Percentiles rank a stretch among this genome's conserved stretches.
Conservation (phyloP, 2,797 vertebrate species). For the Acanthis flammea region DNA sequence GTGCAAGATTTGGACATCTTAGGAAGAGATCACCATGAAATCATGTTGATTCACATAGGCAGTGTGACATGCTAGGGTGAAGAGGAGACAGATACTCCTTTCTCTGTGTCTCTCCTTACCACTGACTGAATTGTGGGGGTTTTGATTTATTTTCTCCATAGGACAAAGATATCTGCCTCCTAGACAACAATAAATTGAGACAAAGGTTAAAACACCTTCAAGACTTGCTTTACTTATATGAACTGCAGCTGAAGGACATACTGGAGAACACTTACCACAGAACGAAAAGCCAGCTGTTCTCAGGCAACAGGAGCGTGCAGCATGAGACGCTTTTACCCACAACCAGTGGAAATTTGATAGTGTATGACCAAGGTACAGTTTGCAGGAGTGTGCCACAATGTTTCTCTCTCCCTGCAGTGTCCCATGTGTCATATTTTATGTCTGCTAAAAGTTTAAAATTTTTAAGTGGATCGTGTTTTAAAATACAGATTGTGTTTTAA, state of each 20-base stretch:
- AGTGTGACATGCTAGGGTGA: not conserved
- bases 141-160: conserved; percentile 32
- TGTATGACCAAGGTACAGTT: conserved; percentile 84
- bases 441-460: not conserved
- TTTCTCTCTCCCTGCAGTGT: not conserved
- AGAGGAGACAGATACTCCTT: not conserved
- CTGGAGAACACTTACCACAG: conserved; percentile 77
- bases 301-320: not conserved
- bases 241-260: conserved; percentile 82
- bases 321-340: conserved; percentile 64
- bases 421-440: not conserved
- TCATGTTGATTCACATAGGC: not conserved
- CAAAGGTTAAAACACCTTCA: conserved; percentile 79
- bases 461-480: not conserved
- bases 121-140: not conserved
- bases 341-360: conserved; percentile 81
- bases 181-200: conserved; percentile 76
- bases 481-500: not conserved
- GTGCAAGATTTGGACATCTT: not conserved
- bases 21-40: not conserved
- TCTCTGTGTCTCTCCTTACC: not conserved
- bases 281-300: conserved; percentile 50
- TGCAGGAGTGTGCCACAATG: not conserved
- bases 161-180: conserved; percentile 75
- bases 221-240: conserved; percentile 76